phyloP scores from a whole-genome alignment of 2,113 vertebrate genomes.

The Meriones unguiculatus region DNA sequence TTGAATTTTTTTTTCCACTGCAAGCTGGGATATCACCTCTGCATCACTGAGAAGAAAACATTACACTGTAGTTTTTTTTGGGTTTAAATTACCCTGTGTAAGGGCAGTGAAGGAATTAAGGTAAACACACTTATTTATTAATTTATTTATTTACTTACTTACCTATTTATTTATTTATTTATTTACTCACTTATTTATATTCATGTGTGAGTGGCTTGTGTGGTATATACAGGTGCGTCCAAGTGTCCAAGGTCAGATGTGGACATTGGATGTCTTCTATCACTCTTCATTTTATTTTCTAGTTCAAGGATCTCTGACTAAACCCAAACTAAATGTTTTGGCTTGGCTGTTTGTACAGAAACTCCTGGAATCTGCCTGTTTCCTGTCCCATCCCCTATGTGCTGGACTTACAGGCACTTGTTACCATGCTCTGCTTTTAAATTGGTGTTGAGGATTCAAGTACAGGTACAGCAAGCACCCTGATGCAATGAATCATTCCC shows the following conservation, averaged over 20 bases:
- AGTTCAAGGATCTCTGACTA: background rate
- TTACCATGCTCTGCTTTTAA: background rate
- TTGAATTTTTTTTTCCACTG: constrained; percentile 48
- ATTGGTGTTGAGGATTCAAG: background rate
- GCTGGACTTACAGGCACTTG: background rate
- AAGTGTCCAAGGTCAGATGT: background rate
- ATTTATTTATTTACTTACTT: background rate
- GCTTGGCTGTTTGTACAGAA: background rate
- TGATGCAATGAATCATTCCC: background rate
- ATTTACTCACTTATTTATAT: background rate
- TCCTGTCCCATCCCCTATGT: background rate
- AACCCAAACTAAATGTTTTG: background rate
- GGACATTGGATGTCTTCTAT: background rate
- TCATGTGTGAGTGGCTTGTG: background rate
- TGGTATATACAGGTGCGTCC: rapidly evolving
- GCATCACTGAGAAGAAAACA: background rate
- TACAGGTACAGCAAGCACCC: background rate
- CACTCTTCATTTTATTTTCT: no score
- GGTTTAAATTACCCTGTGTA: background rate
- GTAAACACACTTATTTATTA: background rate
- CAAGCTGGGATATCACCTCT: background rate
- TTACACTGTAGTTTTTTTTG: background rate
- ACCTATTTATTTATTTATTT: background rate
- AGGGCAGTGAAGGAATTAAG: background rate
- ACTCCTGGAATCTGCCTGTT: background rate